These are phyloP conservation scores for Opisthocomus hoazin DNA, from an alignment of 2,113 vertebrate species.

Conservation along the genomic window DNA sequence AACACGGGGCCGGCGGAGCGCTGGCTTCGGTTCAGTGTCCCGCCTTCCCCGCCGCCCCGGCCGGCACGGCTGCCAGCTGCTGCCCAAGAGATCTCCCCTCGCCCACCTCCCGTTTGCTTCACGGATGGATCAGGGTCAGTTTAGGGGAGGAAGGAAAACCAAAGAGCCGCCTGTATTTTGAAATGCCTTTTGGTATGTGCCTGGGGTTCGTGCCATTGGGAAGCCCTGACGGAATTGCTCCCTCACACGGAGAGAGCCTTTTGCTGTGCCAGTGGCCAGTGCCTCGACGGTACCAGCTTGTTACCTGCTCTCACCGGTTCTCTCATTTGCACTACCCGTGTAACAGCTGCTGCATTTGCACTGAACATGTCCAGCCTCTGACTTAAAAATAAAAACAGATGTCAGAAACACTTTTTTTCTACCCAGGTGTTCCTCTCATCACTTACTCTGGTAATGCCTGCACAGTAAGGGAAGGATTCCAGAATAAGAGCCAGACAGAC, in stretches of 20 bases:
- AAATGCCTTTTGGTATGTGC: not conserved
- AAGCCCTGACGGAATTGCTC: not conserved
- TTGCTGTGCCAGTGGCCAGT: not conserved
- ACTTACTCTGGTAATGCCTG: not conserved
- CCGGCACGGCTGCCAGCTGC: not conserved
- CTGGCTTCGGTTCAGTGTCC: not conserved
- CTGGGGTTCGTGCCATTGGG: not conserved
- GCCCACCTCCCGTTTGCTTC: not conserved
- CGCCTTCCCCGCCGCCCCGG: not conserved
- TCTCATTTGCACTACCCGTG: fast-evolving
- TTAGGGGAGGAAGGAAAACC: not conserved
- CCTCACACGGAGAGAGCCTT: not conserved
- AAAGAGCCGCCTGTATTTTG: not conserved
- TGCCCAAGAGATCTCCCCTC: not conserved
- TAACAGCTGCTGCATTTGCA: not conserved
- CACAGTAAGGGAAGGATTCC: not conserved
- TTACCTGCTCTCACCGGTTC: fast-evolving
- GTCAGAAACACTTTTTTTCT: not conserved
- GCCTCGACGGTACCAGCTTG: not conserved
- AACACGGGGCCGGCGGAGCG: fast-evolving
- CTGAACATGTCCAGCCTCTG: not conserved
- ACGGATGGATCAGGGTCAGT: not conserved
- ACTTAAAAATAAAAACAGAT: not conserved
- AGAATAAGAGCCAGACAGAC: not conserved
- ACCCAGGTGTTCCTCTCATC: not conserved